Evolutionary conservation across 2,113 vertebrate species (phyloP), one percentile per base, ranked within the genome.

Genomic region (Malurus elegans): DNA sequence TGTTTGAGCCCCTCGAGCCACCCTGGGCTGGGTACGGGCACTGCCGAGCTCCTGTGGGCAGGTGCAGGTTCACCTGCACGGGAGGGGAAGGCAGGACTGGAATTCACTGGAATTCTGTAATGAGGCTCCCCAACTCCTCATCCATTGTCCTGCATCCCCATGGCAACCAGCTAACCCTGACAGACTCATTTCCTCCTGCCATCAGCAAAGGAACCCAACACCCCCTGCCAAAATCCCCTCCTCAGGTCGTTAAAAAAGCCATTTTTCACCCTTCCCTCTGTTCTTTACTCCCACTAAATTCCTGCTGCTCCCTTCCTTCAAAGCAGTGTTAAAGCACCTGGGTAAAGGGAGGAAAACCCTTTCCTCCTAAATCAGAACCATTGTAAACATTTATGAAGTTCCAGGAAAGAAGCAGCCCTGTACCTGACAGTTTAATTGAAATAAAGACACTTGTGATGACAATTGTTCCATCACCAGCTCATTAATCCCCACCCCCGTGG

Each of bases 11-110:
- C 26, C 13, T 6, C 0, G 4, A 23, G 38, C 10, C 19, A 1
- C 42, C 42, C 32, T 4, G 13, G 29, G 3, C 2, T 6, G 8
- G 3, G 6, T 3, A 1, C 0, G 1, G 40, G 3, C 6, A 1
- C 12, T 5, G 11, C 61, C 69, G 1, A 6, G 76, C 36, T 8
- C 8, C 50, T 5, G 28, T 5, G 34, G 24, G 32, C 75, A 58
- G 86, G 36, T 23, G 18, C 61, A 17, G 53, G 8, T 32, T n/a
- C 75, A 71, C 57, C 47, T 62, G 84, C 54, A 23, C 0, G 9
- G 53, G 8, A 11, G 8, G 64, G 9, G 62, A 20, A 64, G 57
- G 0, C 3, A 38, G 64, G 50, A 10, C 60, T 36, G 84, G 69
- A 57, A 61, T 15, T 28, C 44, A 1, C 45, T 32, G 88, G 56